Base-by-base conservation (phyloP, 2,888 invertebrate species). In the Cremastinae sp. region DNA sequence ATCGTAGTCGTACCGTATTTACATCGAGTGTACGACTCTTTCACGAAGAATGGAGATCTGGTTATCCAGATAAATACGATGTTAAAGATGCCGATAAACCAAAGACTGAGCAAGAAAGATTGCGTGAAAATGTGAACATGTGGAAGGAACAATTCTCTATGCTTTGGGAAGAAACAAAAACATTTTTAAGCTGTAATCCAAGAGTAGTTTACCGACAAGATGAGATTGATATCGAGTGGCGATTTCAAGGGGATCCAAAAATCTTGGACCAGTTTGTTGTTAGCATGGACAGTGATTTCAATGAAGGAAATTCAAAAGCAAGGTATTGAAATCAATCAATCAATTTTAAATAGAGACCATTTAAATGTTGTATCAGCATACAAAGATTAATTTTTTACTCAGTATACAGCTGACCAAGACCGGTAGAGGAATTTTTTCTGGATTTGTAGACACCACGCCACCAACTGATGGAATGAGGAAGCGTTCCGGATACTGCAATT, bases 391-490 rank as follows among this genome's bases (percentile, higher is more conserved):
- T 36, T 56, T 38, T 2, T 38, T 16, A 16, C 82, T 84, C 84
- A 97, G 97, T 87, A 90, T 98, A 12, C 91, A 92, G 14, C 89
- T 95, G 79, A 95, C 95, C 80, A 90, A 92, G 38, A 90, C 93
- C 0, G 95, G 95, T 0, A 93, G 93, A 73, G 96, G 92, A 0
- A 85, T 94, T 18, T 96, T 96, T 87, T 92, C 93, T 76, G 97
- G 97, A 0, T 90, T 91, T 74, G 89, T 96, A 8, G 93, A 92
- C 84, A 92, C 94, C 0, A 92, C 93, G 72, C 91, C 95, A 9
- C 95, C 96, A 0, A 94, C 95, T 86, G 97, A 97, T 91, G 98
- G 98, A 1, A 90, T 91, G 74, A 92, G 94, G 0, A 94, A 94
- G 84, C 92, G 92, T 65, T 92, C 96, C 12, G 98, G 98, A 0